Evolutionary conservation across 2,113 vertebrate species (phyloP).

Genomic region (Phalacrocorax aristotelis): DNA sequence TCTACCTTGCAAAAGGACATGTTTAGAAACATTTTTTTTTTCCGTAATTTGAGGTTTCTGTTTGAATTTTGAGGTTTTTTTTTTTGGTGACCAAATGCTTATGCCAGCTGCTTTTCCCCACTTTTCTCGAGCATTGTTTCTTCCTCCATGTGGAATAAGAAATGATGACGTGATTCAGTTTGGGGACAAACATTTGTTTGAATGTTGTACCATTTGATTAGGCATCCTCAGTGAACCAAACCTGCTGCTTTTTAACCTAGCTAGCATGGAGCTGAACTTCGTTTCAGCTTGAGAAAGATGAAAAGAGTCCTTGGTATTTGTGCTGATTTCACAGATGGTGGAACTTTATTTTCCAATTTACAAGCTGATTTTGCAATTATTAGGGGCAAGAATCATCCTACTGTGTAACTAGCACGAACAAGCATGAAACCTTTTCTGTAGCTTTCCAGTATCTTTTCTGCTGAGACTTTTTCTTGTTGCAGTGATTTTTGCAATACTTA

Average conservation of each 20-base stretch:
- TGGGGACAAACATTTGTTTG: fast-evolving
- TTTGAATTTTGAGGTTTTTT: not conserved
- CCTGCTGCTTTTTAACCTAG: not conserved
- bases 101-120: not conserved
- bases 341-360: not conserved
- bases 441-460: not conserved
- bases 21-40: not conserved
- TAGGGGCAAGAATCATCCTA: not conserved
- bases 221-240: fast-evolving
- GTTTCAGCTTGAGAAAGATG: not conserved
- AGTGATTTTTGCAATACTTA: not conserved
- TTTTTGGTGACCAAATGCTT: not conserved
- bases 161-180: fast-evolving
- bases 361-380: not conserved
- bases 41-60: not conserved
- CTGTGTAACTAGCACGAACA: not conserved
- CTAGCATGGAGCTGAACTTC: not conserved
- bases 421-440: not conserved
- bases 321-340: not conserved
- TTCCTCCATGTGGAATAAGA: not conserved
- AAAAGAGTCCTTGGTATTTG: not conserved
- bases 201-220: not conserved
- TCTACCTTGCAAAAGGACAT: not conserved
- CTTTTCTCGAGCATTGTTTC: not conserved
- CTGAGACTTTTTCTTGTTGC: not conserved